Evolutionary conservation across 2,888 invertebrate genomes (phyloP).

Genomic region (Lottia scabra): DNA sequence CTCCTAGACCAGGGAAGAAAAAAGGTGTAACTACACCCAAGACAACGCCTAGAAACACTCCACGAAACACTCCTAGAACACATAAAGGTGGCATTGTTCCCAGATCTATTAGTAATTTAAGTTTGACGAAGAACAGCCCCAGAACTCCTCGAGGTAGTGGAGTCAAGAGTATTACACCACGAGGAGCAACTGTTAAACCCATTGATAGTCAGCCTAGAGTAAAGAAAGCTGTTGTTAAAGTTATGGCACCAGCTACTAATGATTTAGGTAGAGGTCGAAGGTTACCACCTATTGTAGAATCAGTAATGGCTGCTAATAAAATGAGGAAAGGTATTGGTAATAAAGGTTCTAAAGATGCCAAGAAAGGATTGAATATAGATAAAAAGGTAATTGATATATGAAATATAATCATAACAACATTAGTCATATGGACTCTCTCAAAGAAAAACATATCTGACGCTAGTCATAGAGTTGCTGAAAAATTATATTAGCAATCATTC

Average conservation of each 20-base stretch:
- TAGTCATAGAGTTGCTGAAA: too few species aligned
- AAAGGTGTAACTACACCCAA: too few species aligned
- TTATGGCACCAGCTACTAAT: background rate
- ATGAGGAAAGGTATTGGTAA: too few species aligned
- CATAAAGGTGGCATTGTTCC: background rate
- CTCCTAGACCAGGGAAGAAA: background rate
- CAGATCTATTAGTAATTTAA: background rate
- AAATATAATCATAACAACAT: too few species aligned
- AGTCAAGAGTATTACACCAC: background rate
- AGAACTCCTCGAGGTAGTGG: background rate
- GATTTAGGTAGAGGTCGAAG: background rate
- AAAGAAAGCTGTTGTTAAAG: background rate
- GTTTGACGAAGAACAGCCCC: background rate
- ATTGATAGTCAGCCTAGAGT: background rate
- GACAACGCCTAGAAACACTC: background rate
- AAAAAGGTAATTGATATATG: too few species aligned
- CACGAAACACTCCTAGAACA: background rate
- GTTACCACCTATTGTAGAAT: background rate
- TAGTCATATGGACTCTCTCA: too few species aligned
- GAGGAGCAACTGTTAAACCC: background rate
- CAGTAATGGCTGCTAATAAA: too few species aligned
- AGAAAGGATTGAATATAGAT: too few species aligned
- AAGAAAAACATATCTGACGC: too few species aligned
- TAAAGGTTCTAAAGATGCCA: too few species aligned
- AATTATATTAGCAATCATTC: too few species aligned